phyloP scores from a whole-genome alignment of 2,888 invertebrate genomes.

The Thelaira solivaga region DNA sequence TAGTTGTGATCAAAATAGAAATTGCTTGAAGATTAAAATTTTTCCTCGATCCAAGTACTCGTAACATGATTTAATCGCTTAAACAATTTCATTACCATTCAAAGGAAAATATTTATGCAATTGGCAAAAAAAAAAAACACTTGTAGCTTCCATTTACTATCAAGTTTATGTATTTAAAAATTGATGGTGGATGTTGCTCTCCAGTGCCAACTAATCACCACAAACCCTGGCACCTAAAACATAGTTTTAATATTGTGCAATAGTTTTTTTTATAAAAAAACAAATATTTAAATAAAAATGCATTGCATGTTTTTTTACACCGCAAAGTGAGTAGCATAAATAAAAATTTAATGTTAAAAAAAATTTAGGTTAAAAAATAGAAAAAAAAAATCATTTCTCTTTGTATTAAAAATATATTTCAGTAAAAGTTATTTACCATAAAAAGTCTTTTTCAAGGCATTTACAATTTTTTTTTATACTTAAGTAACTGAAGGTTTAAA shows the following conservation, averaged over 20 bases:
- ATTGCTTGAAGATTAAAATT: constrained; percentile 19
- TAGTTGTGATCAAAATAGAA: background rate
- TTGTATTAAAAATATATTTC: no score
- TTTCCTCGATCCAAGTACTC: background rate
- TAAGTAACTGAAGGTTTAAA: no score
- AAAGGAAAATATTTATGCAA: constrained; percentile 1
- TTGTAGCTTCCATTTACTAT: constrained; percentile 3
- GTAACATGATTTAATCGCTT: constrained; percentile 23
- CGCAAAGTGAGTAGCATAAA: no score
- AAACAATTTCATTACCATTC: constrained; percentile 51
- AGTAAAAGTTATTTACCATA: no score
- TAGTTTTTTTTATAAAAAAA: constrained; percentile 1
- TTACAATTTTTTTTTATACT: no score
- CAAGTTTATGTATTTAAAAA: background rate
- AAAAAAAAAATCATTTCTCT: no score
- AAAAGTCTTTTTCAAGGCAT: no score
- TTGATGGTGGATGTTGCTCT: constrained; percentile 4
- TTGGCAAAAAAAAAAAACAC: constrained; percentile 45
- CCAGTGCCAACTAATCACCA: constrained; percentile 25
- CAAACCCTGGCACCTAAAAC: constrained; percentile 28
- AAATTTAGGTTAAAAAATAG: no score
- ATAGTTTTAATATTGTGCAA: background rate
- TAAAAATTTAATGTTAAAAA: no score
- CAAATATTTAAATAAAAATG: background rate
- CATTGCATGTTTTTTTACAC: constrained; percentile 15